A percentile compares a stretch with the other conserved stretches of the same genome.
Evolutionary conservation across 2,797 vertebrate species (phyloP).

Genomic region (Fundulus diaphanus): DNA sequence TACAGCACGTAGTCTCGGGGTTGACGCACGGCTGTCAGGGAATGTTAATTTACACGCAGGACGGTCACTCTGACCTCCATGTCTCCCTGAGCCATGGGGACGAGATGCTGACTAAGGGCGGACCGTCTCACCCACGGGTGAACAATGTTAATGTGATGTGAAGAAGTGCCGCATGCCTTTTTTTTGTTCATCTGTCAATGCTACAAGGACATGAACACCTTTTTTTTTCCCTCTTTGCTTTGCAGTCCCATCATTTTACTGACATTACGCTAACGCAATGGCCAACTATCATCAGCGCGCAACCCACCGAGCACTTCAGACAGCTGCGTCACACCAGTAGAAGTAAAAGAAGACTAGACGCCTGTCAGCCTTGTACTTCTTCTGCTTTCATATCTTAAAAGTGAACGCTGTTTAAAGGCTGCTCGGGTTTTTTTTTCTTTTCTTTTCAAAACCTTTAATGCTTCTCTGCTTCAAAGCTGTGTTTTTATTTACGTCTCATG

Average conservation of each 20-base stretch:
- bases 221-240: conserved; percentile 1
- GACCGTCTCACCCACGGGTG: conserved; percentile 59
- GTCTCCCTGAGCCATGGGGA: conserved; percentile 57
- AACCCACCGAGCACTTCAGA: conserved; percentile 29
- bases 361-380: conserved; percentile 49
- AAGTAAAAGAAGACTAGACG: conserved; percentile 56
- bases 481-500: conserved; percentile 74
- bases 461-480: conserved; percentile 62
- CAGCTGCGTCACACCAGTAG: conserved; percentile 55
- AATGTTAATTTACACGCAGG: conserved; percentile 71
- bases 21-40: conserved; percentile 52
- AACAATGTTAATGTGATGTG: conserved; percentile 73
- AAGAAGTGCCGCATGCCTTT: conserved; percentile 52
- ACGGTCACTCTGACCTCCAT: conserved; percentile 62
- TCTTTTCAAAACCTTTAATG: conserved; percentile 43
- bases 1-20: conserved; percentile 35
- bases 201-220: conserved; percentile 58
- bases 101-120: conserved; percentile 74
- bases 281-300: conserved; percentile 40
- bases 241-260: conserved; percentile 24
- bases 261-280: conserved; percentile 32
- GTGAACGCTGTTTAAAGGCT: conserved; percentile 28
- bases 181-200: conserved; percentile 40
- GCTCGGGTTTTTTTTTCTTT: conserved; percentile 20
- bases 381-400: conserved; percentile 50